These are phyloP conservation scores for Etheostoma nigrum DNA, from an alignment of 2,797 vertebrate species.

Conservation along the genomic window DNA sequence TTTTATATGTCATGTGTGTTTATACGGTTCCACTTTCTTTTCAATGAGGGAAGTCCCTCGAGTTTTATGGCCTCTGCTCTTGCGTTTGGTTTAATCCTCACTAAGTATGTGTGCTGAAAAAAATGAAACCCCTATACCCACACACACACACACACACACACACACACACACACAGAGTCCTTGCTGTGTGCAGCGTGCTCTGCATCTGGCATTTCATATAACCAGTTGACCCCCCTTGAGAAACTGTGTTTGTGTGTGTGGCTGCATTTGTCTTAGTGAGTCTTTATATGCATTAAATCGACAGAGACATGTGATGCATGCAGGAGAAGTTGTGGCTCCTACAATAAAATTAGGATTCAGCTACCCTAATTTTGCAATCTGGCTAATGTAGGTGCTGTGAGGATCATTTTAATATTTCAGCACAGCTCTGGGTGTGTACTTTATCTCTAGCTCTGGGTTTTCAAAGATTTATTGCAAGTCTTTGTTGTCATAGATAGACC, in stretches of 20 bases:
- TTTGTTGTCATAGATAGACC: background rate
- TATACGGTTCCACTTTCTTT: conserved; percentile 5
- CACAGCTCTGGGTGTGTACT: background rate
- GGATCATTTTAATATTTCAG: conserved; percentile 25
- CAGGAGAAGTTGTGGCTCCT: background rate
- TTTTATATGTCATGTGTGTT: background rate
- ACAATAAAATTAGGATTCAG: conserved; percentile 7
- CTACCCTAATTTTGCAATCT: conserved; percentile 24
- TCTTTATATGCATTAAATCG: no score
- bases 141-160: conserved; percentile 4
- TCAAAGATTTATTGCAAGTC: conserved; percentile 13
- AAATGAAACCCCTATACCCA: background rate
- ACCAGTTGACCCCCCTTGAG: background rate
- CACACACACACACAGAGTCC: background rate
- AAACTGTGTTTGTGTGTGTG: conserved; percentile 4
- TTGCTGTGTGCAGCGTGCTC: conserved; percentile 20
- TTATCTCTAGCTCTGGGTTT: no score
- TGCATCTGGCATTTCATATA: conserved; percentile 24
- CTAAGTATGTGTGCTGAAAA: conserved; percentile 13
- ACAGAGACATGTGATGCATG: conserved; percentile 5
- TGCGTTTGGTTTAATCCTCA: conserved; percentile 14
- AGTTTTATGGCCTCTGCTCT: conserved; percentile 2
- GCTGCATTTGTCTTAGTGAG: background rate
- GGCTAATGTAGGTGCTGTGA: background rate
- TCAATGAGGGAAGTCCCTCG: background rate